Evolutionary conservation across 2,888 invertebrate genomes (phyloP), one percentile per base, ranked within the genome.

Genomic region (Ethmia dodecea): DNA sequence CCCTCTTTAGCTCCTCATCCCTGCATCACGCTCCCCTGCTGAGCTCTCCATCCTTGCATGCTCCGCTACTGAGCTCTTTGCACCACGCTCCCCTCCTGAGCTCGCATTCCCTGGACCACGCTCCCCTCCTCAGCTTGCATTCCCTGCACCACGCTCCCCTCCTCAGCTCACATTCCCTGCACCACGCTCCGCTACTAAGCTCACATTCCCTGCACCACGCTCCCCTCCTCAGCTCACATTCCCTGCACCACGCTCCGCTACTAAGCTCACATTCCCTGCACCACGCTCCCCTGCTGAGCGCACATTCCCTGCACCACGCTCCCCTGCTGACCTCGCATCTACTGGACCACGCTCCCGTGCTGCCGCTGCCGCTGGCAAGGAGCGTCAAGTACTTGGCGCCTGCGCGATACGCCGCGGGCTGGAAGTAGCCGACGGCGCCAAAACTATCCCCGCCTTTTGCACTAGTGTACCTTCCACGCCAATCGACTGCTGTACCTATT

Each of bases 351-450:
- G 40, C 42, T 3, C 41, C 44, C 1, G 14, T 33, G 3, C 25
- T 45, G 1, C 42, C 15, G 43, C 43, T 42, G 45, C 33, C 38
- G 13, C 34, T 1, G 18, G 29, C 0, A 30, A 37, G 8, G 36
- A 42, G 15, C 35, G 47, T 1, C 47, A 47, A 0, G 25, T 28
- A 0, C 11, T 46, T 10, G 39, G 27, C 24, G 42, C 3, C 10
- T 40, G 5, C 42, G 40, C 30, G 52, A 13, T 55, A 55, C 37
- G 52, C 51, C 30, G 39, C 52, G 2, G 52, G 52, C 14, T 55
- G 52, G 50, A 52, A 38, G 42, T 45, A 37, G 31, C n/a, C n/a
- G n/a, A n/a, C n/a, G n/a, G n/a, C n/a, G n/a, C n/a, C n/a, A n/a
- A n/a, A n/a, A n/a, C n/a, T n/a, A n/a, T n/a, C n/a, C n/a, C n/a